These are phyloP conservation scores for Dryas iulia DNA, from an alignment of 1,140 invertebrate species.

Conservation along the genomic window DNA sequence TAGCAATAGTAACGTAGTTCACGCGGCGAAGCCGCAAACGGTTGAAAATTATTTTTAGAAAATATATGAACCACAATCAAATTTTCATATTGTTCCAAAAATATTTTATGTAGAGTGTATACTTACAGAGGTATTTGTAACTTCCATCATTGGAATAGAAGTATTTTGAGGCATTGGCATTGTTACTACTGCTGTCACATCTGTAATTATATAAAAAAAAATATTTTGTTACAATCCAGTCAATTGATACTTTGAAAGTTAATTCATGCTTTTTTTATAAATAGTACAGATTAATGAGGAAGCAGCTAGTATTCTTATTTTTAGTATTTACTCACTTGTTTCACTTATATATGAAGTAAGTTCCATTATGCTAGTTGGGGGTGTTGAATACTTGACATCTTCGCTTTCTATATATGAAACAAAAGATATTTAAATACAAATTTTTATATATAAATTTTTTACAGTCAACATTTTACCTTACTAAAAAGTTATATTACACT, in stretches of 20 bases:
- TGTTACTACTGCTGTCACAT: conserved; percentile 58
- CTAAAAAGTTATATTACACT: conserved; percentile 37
- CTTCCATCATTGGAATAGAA: conserved; percentile 75
- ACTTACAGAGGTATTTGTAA: conserved; percentile 73
- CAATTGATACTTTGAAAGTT: too few relatives aligned
- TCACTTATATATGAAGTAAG: conserved; percentile 74
- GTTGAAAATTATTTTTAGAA: too few relatives aligned
- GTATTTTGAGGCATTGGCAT: conserved; percentile 72
- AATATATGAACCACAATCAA: too few relatives aligned
- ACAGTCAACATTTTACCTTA: background rate
- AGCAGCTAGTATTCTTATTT: background rate
- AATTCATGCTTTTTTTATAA: too few relatives aligned
- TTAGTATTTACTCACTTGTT: conserved; percentile 62
- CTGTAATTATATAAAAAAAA: conserved; percentile 29
- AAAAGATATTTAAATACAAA: background rate
- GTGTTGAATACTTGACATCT: conserved; percentile 60
- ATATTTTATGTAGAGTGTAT: background rate
- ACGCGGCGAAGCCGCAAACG: too few relatives aligned
- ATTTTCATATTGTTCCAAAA: too few relatives aligned
- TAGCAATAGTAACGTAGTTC: too few relatives aligned
- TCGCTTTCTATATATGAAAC: conserved; percentile 58
- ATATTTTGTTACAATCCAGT: background rate
- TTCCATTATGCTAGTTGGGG: conserved; percentile 71
- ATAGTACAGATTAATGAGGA: too few relatives aligned
- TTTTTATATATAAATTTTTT: conserved; percentile 5